Percentiles rank a stretch among this genome's conserved stretches.
phyloP scores from a whole-genome alignment of 2,888 invertebrate species.

The Bembecia ichneumoniformis region DNA sequence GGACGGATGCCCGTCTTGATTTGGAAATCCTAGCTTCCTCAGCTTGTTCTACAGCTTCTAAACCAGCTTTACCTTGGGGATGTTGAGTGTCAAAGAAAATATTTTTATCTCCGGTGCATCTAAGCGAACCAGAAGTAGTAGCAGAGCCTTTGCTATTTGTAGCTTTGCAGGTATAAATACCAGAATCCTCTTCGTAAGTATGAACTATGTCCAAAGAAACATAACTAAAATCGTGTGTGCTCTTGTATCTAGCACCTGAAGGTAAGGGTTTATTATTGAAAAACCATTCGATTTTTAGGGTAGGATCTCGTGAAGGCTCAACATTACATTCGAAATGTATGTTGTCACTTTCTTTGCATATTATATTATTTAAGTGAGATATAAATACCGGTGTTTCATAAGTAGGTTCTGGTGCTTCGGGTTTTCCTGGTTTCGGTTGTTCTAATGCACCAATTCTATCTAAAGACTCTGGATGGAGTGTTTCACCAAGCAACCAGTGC shows the following conservation, averaged over 20 bases:
- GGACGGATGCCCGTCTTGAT: conserved; percentile 77
- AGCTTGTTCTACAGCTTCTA: conserved; percentile 90
- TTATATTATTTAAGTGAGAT: conserved; percentile 90
- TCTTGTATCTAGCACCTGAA: conserved; percentile 90
- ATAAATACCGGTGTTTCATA: conserved; percentile 92
- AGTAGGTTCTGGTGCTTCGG: conserved; percentile 80
- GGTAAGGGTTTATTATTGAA: conserved; percentile 92
- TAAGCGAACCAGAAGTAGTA: conserved; percentile 90
- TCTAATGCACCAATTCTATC: conserved; percentile 90
- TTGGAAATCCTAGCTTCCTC: conserved; percentile 86
- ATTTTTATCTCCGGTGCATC: conserved; percentile 84
- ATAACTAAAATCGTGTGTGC: conserved; percentile 96
- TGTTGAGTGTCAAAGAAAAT: conserved; percentile 93
- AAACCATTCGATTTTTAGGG: conserved; percentile 94
- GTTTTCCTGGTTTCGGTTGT: conserved; percentile 78
- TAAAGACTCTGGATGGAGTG: conserved; percentile 90
- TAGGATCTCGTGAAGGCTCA: conserved; percentile 92
- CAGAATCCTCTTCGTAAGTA: conserved; percentile 92
- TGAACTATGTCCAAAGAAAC: conserved; percentile 91
- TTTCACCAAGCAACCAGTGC: conserved; percentile 89
- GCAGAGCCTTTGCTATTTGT: conserved; percentile 90
- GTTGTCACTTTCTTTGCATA: conserved; percentile 89
- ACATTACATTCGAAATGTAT: conserved; percentile 94
- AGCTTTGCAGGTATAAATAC: conserved; percentile 91
- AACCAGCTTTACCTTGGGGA: conserved; percentile 92